phyloP scores from a whole-genome alignment of 2,797 vertebrate species.

The Scomberomorus guttatus region DNA sequence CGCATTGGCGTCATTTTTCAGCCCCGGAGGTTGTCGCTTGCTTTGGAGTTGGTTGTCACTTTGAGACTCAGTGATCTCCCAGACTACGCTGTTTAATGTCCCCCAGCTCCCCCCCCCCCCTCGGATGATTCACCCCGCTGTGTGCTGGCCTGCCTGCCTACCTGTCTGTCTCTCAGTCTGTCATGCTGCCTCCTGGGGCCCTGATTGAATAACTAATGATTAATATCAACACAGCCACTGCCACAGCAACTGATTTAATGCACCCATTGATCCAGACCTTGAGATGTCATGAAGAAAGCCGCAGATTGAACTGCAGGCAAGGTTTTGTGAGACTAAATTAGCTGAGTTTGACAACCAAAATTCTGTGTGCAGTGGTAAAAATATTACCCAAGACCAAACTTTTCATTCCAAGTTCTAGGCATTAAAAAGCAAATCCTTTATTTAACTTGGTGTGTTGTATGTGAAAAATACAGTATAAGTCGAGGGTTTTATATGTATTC shows the following conservation, averaged over 20 bases:
- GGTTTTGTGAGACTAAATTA: slow-evolving; percentile 55
- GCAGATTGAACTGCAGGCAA: slow-evolving; percentile 46
- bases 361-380: slow-evolving; percentile 31
- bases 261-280: slow-evolving; percentile 69
- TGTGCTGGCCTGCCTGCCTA: slow-evolving; percentile 33
- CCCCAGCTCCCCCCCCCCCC: slow-evolving; percentile 22
- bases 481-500: slow-evolving; percentile 10
- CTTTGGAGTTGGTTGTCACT: slow-evolving; percentile 60
- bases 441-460: slow-evolving; percentile 15
- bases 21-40: too few relatives aligned
- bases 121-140: slow-evolving; percentile 73
- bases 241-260: slow-evolving; percentile 58
- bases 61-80: slow-evolving; percentile 60
- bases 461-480: slow-evolving; percentile 1
- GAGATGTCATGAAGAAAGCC: slow-evolving; percentile 52
- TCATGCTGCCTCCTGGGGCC: slow-evolving; percentile 47
- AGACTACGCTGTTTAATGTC: slow-evolving; percentile 54
- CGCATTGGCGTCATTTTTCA: too few relatives aligned
- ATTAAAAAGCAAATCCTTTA: slow-evolving; percentile 14
- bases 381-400: slow-evolving; percentile 1
- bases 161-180: slow-evolving; percentile 52
- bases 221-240: slow-evolving; percentile 71
- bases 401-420: background rate
- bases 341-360: slow-evolving; percentile 40
- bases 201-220: slow-evolving; percentile 76